These are phyloP conservation scores for Barbus barbus DNA, from an alignment of 2,113 vertebrate genomes.

Conservation along the genomic window DNA sequence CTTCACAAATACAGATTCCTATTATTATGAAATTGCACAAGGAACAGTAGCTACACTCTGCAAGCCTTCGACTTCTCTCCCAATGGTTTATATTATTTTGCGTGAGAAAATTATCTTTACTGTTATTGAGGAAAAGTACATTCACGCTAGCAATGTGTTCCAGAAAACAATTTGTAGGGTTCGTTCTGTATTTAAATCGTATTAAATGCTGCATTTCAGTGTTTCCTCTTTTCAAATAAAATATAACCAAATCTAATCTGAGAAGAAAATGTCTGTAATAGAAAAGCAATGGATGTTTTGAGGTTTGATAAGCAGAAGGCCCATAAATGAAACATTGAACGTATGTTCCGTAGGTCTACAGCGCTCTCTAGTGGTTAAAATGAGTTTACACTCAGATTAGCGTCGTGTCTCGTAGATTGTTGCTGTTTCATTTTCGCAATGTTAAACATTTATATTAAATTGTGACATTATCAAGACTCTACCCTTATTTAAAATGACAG, in stretches of 20 bases:
- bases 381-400: background rate
- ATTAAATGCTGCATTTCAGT: background rate
- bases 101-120: constrained; percentile 11
- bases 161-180: constrained; percentile 13
- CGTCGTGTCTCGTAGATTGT: too few relatives aligned
- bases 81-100: constrained; percentile 2
- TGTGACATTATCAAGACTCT: background rate
- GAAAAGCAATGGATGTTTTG: background rate
- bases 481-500: background rate
- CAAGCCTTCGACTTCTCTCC: constrained; percentile 2
- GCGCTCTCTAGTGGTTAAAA: constrained; percentile 59
- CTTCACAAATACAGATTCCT: constrained; percentile 5
- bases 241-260: constrained; percentile 6
- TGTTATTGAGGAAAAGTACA: constrained; percentile 18
- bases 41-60: background rate
- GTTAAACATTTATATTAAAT: background rate
- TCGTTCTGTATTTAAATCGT: constrained; percentile 18
- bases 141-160: constrained; percentile 6
- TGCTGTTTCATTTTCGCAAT: background rate
- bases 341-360: constrained; percentile 9
- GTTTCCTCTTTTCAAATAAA: background rate
- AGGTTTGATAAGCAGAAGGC: background rate
- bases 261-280: background rate
- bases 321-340: background rate
- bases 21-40: constrained; percentile 10